phyloP scores from a whole-genome alignment of 1,140 invertebrate genomes.

The Cataglyphis hispanica region DNA sequence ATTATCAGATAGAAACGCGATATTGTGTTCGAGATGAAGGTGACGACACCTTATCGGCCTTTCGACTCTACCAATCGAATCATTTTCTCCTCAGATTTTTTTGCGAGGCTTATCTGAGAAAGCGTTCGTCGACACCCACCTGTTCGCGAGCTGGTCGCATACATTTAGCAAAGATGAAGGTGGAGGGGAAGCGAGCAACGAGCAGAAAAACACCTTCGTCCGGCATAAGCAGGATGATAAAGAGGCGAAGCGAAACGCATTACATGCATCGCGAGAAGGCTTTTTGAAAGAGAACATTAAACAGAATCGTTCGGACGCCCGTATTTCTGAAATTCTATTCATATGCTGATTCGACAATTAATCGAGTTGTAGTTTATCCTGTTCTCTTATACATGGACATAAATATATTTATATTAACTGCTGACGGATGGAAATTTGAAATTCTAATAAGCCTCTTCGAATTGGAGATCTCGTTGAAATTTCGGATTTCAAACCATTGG shows the following conservation, averaged over 20 bases:
- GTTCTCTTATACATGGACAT: not conserved
- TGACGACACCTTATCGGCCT: constrained; percentile 61
- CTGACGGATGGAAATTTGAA: not conserved
- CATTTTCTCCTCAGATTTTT: constrained; percentile 26
- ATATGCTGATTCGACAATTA: constrained; percentile 12
- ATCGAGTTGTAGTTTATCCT: not conserved
- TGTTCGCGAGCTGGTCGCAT: constrained; percentile 54
- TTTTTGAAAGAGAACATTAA: constrained; percentile 24
- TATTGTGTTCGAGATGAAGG: constrained; percentile 14
- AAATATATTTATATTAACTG: not conserved
- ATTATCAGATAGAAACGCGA: constrained; percentile 68
- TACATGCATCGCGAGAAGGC: constrained; percentile 54
- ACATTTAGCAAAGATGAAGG: constrained; percentile 54
- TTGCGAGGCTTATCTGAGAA: constrained; percentile 50
- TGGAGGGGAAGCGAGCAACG: constrained; percentile 20
- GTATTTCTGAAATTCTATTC: not conserved
- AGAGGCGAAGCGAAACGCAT: constrained; percentile 34
- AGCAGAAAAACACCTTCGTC: constrained; percentile 17
- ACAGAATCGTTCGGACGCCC: constrained; percentile 8
- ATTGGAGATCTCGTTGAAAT: not conserved
- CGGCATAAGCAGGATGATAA: constrained; percentile 28
- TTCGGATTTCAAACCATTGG: not conserved
- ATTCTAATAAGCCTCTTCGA: constrained; percentile 2
- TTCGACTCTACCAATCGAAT: constrained; percentile 40
- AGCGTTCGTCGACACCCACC: constrained; percentile 63